Percentiles rank a stretch among this genome's conserved stretches.
Conservation (phyloP, 2,797 vertebrate species). For the Gallinago stenura region DNA sequence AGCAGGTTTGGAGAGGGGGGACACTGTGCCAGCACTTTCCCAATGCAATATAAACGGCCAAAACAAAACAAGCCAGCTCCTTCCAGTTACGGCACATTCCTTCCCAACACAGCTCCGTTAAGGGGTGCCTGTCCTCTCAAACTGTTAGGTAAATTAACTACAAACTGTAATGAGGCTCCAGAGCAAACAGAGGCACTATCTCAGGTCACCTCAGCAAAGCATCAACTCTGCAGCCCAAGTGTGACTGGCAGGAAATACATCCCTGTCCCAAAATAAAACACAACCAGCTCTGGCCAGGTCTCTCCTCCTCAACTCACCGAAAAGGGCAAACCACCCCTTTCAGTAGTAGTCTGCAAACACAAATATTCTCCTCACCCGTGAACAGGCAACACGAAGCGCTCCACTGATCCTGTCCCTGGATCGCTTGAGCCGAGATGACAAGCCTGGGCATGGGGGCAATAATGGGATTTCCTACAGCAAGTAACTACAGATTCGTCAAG, state of each 20-base stretch:
- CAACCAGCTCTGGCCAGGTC: background rate
- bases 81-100: constrained; percentile 1
- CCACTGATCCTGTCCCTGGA: background rate
- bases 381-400: background rate
- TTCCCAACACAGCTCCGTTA: background rate
- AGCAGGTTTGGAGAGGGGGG: background rate
- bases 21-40: background rate
- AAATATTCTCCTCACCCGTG: background rate
- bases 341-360: background rate
- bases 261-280: background rate
- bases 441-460: background rate
- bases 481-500: background rate
- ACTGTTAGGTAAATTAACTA: background rate
- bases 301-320: background rate
- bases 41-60: background rate
- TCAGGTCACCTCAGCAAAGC: background rate
- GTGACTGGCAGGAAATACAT: background rate
- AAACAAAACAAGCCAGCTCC: background rate
- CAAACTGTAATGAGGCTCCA: background rate
- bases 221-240: background rate
- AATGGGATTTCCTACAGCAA: constrained; percentile 37
- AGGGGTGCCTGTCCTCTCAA: background rate
- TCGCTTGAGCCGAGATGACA: background rate
- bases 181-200: background rate
- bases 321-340: background rate